Conservation (phyloP, 2,113 vertebrate genomes). For the Strix uralensis region DNA sequence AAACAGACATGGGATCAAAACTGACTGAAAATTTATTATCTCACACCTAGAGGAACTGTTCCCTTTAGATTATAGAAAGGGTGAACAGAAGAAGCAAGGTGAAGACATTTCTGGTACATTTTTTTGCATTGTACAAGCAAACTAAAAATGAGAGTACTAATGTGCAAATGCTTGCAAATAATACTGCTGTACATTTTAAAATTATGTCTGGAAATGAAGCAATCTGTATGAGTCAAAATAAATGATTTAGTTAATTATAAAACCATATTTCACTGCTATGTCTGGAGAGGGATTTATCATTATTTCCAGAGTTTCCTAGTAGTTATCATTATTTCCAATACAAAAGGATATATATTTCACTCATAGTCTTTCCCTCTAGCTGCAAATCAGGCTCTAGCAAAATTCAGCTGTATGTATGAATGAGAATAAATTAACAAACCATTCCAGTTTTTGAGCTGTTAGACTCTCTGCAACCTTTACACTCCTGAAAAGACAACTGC, state of each 20-base stretch:
- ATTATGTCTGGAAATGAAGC: background rate
- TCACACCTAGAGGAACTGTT: background rate
- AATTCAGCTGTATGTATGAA: background rate
- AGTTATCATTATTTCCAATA: conserved; percentile 17
- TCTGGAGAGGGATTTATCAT: background rate
- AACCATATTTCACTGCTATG: background rate
- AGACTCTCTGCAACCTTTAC: background rate
- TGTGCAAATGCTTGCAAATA: background rate
- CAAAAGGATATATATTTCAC: background rate
- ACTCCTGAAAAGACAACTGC: background rate
- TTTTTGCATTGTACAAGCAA: background rate
- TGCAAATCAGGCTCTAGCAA: background rate
- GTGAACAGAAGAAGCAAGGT: background rate
- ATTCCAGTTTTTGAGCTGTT: background rate
- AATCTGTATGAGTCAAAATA: background rate
- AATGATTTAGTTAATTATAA: background rate
- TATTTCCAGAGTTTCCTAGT: background rate
- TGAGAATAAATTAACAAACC: background rate
- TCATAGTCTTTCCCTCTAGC: background rate
- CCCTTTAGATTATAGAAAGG: background rate
- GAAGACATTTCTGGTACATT: background rate
- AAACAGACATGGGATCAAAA: background rate
- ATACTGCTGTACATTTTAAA: background rate
- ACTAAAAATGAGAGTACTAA: background rate
- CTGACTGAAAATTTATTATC: background rate